Conservation (phyloP, 92 coral and sea anemone species). For the Paragorgia papillata region DNA sequence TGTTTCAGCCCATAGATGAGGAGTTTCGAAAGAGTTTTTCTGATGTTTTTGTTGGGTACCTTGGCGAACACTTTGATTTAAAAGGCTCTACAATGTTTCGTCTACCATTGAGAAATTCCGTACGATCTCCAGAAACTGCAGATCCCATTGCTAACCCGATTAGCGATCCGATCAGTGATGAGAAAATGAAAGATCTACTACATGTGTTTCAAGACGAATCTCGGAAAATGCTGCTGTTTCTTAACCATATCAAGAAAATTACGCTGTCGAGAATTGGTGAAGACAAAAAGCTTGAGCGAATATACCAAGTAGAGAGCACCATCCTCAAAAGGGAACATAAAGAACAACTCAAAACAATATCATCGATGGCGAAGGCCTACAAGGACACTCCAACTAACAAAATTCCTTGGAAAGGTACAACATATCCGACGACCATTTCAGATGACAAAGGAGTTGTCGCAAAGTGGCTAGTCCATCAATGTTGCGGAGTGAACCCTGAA, state of each 20-base stretch:
- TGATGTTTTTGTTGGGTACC: slow-evolving; percentile 70
- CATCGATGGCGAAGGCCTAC: slow-evolving; percentile 15
- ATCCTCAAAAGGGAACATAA: slow-evolving; percentile 57
- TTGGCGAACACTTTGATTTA: slow-evolving; percentile 50
- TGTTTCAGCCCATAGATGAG: slow-evolving; percentile 43
- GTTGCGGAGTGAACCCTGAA: slow-evolving; percentile 56
- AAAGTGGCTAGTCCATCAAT: slow-evolving; percentile 66
- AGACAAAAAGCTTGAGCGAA: slow-evolving; percentile 9
- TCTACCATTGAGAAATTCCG: slow-evolving; percentile 52
- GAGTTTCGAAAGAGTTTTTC: slow-evolving; percentile 51
- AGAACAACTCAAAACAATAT: slow-evolving; percentile 45
- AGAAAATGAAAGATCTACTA: slow-evolving; percentile 46
- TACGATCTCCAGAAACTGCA: background rate
- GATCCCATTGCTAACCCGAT: background rate
- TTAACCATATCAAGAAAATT: slow-evolving; percentile 71
- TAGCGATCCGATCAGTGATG: background rate
- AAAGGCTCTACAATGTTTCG: slow-evolving; percentile 75
- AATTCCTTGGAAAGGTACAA: slow-evolving; percentile 35
- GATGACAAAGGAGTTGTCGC: slow-evolving; percentile 54
- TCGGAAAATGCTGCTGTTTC: slow-evolving; percentile 69
- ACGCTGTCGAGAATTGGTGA: slow-evolving; percentile 61
- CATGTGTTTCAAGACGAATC: slow-evolving; percentile 60
- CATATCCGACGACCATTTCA: slow-evolving; percentile 50
- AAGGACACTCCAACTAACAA: slow-evolving; percentile 13
- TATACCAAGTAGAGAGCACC: slow-evolving; percentile 51